Base-by-base conservation (phyloP, 1,140 invertebrate species). In the Ptiloglossa arizonensis region DNA sequence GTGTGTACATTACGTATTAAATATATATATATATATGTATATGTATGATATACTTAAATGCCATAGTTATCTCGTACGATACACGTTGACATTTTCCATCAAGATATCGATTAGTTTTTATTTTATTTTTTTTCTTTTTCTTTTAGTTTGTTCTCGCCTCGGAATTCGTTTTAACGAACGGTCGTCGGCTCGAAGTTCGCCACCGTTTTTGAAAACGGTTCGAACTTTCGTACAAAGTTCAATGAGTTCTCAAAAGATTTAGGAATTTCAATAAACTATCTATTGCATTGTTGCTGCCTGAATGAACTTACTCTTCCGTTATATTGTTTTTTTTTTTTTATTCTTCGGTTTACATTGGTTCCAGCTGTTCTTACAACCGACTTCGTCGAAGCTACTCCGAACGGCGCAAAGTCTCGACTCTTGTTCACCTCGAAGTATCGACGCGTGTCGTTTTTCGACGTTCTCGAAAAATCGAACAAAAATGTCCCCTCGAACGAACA, bases 21-120 rank as follows among this genome's bases (percentile, higher is more conserved):
- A 86, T 80, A 83, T 71, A 86, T 81, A 81, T 86, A 52, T 74
- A 70, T 73, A 82, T 83, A 87, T 83, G 68, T 84, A 80, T 80
- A 72, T 73, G 73, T 60, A 77, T 71, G 52, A 84, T 68, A 82
- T 77, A 63, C 11, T 86, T 84, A 83, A 83, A 83, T 88, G 60
- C 80, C 88, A 80, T 83, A 81, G 76, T 86, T 87, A 88, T 87
- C 86, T 88, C 77, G 73, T 88, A 90, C 88, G 74, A 64, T 88
- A 90, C 81, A 88, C 89, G 89, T 88, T 85, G 71, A 89, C 87
- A 88, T 89, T 89, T 85, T 79, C 85, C 82, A 88, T 80, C 57
- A 88, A 88, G 54, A 81, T 86, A 72, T 71, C 62, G 41, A 76
- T 73, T 80, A 57, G 32, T 6, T 80, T 80, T 68, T 17, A 27